phyloP scores from a whole-genome alignment of 1,140 invertebrate species.

The Zaprionus camerounensis region DNA sequence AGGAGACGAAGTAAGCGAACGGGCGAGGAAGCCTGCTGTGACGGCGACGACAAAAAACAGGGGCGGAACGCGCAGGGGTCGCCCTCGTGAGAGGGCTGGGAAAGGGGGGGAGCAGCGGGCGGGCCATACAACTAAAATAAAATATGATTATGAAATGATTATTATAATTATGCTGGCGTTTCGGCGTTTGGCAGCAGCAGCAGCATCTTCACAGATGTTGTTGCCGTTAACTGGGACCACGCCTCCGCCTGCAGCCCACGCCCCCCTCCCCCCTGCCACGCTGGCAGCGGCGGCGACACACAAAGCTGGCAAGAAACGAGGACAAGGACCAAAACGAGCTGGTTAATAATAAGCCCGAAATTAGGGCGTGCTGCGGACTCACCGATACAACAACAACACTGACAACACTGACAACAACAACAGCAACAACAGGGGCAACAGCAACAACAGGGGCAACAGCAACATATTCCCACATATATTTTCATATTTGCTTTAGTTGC shows the following conservation, averaged over 20 bases:
- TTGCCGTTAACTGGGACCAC: slow-evolving; percentile 77
- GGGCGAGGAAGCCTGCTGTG: slow-evolving; percentile 49
- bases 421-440: slow-evolving; percentile 6
- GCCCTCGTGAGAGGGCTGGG: not conserved
- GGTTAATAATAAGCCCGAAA: slow-evolving; percentile 77
- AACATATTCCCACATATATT: slow-evolving; percentile 68
- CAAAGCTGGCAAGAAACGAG: slow-evolving; percentile 20
- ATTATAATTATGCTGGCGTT: slow-evolving; percentile 79
- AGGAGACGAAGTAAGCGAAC: not conserved
- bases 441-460: not conserved
- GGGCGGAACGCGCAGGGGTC: slow-evolving; percentile 24
- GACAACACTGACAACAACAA: slow-evolving; percentile 6
- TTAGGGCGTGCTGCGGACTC: slow-evolving; percentile 64
- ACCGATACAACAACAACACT: slow-evolving; percentile 33
- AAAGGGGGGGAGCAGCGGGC: slow-evolving; percentile 45
- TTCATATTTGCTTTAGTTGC: slow-evolving; percentile 47
- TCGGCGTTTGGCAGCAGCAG: slow-evolving; percentile 31
- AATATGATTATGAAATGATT: slow-evolving; percentile 83
- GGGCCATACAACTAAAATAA: slow-evolving; percentile 75
- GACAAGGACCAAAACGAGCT: slow-evolving; percentile 52
- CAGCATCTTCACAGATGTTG: slow-evolving; percentile 83
- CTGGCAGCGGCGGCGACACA: slow-evolving; percentile 16
- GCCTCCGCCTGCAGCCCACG: slow-evolving; percentile 36
- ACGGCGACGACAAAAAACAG: slow-evolving; percentile 21
- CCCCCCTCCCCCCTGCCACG: not conserved